Evolutionary conservation across 2,888 invertebrate genomes (phyloP).

Genomic region (Athalia cordata): DNA sequence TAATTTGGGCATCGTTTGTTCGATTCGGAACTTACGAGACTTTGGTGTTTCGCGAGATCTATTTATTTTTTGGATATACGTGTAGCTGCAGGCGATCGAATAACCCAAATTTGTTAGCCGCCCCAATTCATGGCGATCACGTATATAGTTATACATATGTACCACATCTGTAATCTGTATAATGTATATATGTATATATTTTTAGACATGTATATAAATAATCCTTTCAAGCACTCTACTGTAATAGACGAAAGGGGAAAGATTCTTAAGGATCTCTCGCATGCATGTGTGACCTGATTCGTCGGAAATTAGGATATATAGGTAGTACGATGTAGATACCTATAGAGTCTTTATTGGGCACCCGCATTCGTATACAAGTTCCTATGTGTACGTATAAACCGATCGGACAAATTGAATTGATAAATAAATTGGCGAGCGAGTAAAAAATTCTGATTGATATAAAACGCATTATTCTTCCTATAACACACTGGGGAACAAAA

Average conservation of each 20-base stretch:
- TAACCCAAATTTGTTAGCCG: conserved; percentile 12
- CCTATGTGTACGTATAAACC: not conserved
- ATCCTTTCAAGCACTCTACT: no score
- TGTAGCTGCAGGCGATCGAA: not conserved
- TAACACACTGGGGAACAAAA: no score
- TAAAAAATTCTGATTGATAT: no score
- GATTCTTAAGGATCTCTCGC: not conserved
- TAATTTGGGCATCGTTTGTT: not conserved
- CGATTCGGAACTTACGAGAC: not conserved
- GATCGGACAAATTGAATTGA: no score
- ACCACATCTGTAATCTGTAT: no score
- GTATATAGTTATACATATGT: not conserved
- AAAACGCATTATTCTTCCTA: no score
- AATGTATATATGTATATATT: not conserved
- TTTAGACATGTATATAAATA: not conserved
- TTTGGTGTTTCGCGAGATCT: not conserved
- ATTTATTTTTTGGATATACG: not conserved
- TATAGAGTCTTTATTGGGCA: not conserved
- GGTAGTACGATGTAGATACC: no score
- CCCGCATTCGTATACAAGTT: conserved; percentile 1
- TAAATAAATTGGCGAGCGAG: no score
- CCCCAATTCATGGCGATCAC: conserved; percentile 8
- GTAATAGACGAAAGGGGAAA: no score
- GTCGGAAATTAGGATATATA: conserved; percentile 4
- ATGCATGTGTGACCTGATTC: not conserved